Base-by-base conservation (phyloP, 2,888 invertebrate species). In the Tetanocera ferruginea region DNA sequence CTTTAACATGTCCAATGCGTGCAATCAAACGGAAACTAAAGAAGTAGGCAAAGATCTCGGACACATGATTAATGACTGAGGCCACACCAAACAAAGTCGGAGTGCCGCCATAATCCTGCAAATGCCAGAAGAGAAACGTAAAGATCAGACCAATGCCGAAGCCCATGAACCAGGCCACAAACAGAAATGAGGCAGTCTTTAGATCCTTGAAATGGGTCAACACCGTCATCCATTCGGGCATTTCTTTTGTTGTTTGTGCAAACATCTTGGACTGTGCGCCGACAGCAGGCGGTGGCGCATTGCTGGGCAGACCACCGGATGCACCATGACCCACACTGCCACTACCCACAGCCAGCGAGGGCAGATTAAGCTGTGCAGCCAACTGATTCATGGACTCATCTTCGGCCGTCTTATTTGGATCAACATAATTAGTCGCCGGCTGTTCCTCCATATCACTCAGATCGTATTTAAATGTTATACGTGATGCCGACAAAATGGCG, bases 151-250 rank as follows among this genome's bases (percentile, higher is more conserved):
- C 99, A 85, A 99, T 98, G 76, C 99, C 99, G 88, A 98, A 97
- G 76, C 99, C 99, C 98, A 99, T 98, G 90, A 97, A 98, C 97
- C 98, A 98, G 70, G 98, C 97, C 49, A 98, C 97, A 89, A 98
- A 96, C 70, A 99, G 92, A 89, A 98, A 97, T 0, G 97, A 96
- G 17, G 95, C 95, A 82, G 97, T 97, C 89, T 97, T 97, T 76
- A 97, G 90, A 88, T 96, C 95, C 85, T 95, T 96, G 90, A 97
- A 97, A 87, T 97, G 95, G 81, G 94, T 94, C 83, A 98, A 91
- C 74, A 98, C 97, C 0, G 96, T 95, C 84, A 97, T 92, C 98
- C 98, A 98, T 91, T 98, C 96, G 6, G 97, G 97, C 90, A 98
- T 94, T 90, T 96, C 95, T 80, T 95, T 92, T 64, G 95, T 96